phyloP scores from a whole-genome alignment of 1,140 invertebrate species.

The Acromyrmex heyeri region DNA sequence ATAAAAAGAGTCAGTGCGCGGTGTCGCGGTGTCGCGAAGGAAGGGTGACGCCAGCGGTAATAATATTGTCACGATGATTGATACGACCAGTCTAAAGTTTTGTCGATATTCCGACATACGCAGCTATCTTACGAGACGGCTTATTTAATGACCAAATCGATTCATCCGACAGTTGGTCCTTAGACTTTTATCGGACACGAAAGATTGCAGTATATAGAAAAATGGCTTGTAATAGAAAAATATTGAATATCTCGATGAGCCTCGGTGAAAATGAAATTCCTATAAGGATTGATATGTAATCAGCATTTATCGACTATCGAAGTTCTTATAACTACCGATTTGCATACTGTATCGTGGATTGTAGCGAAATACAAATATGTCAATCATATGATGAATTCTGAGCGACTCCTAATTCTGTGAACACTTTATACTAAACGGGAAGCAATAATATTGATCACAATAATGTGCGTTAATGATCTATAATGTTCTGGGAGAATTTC shows the following conservation, averaged over 20 bases:
- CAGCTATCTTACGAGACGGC: constrained; percentile 58
- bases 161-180: not conserved
- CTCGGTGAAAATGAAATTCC: not conserved
- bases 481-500: not conserved
- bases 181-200: not conserved
- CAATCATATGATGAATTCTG: constrained; percentile 35
- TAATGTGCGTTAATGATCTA: not conserved
- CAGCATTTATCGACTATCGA: constrained; percentile 20
- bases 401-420: constrained; percentile 19
- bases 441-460: constrained; percentile 20
- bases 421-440: constrained; percentile 17
- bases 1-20: constrained; percentile 81
- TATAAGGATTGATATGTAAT: constrained; percentile 20
- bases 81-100: constrained; percentile 61
- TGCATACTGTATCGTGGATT: constrained; percentile 15
- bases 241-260: constrained; percentile 13
- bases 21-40: constrained; percentile 68
- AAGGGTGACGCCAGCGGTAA: constrained; percentile 64
- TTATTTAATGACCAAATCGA: constrained; percentile 53
- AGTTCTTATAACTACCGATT: constrained; percentile 25
- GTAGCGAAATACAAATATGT: constrained; percentile 29
- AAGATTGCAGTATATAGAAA: not conserved
- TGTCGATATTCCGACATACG: constrained; percentile 52
- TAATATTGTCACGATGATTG: constrained; percentile 65
- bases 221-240: not conserved